These are phyloP conservation scores for Girardinus metallicus DNA, from an alignment of 2,797 vertebrate genomes.

Conservation along the genomic window DNA sequence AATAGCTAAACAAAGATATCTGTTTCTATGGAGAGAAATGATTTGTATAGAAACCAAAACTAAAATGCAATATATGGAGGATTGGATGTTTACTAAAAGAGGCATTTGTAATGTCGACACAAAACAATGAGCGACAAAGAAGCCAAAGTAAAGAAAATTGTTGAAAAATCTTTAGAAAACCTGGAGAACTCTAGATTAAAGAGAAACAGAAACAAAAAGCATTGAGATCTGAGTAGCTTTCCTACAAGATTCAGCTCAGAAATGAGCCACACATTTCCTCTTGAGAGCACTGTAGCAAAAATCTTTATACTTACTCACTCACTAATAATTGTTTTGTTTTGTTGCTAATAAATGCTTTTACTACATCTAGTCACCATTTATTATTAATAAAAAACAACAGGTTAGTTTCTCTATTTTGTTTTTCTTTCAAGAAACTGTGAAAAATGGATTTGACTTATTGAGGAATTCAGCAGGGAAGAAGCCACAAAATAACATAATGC, in stretches of 20 bases:
- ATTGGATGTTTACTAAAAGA: not conserved
- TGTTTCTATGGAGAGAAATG: not conserved
- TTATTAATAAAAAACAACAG: slow-evolving; percentile 5
- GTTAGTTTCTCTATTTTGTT: not conserved
- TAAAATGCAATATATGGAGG: not conserved
- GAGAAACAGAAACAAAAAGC: not conserved
- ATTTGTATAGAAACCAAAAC: not conserved
- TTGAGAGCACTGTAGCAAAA: not conserved
- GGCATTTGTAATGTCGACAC: not conserved
- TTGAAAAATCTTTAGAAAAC: not conserved
- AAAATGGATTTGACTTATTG: slow-evolving; percentile 44
- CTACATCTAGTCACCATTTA: slow-evolving; percentile 2
- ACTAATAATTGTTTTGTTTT: not conserved
- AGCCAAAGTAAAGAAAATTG: not conserved
- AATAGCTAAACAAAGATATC: not conserved
- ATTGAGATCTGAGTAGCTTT: not conserved
- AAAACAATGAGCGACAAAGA: not conserved
- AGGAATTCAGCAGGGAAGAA: slow-evolving; percentile 41
- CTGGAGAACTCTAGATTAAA: not conserved
- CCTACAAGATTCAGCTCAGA: not conserved
- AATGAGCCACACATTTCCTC: not conserved
- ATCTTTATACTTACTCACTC: not conserved
- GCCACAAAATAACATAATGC: slow-evolving; percentile 49
- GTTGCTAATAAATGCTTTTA: not conserved
- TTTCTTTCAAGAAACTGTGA: slow-evolving; percentile 27